phyloP scores from a whole-genome alignment of 2,113 vertebrate genomes.

The Nematolebias whitei region DNA sequence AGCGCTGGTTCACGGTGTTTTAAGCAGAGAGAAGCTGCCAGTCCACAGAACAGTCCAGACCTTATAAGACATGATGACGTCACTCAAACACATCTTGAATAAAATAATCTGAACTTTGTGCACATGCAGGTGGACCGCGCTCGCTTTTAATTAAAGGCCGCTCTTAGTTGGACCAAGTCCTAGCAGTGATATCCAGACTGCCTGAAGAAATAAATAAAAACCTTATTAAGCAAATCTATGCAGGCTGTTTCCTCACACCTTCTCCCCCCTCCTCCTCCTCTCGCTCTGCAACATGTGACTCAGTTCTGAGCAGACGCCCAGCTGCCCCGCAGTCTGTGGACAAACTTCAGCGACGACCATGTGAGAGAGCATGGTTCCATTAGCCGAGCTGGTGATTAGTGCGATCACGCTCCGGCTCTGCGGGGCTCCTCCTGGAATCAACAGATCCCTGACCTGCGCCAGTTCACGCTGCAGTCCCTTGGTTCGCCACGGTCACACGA shows the following conservation, averaged over 20 bases:
- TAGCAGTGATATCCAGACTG: slow-evolving; percentile 8
- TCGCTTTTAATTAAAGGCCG: too few relatives aligned
- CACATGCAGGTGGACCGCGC: too few relatives aligned
- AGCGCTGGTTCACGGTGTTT: too few relatives aligned
- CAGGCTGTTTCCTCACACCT: slow-evolving; percentile 9
- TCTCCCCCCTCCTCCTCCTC: slow-evolving; percentile 30
- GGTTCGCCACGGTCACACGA: background rate
- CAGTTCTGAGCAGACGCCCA: slow-evolving; percentile 54
- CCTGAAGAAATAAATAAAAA: slow-evolving; percentile 26
- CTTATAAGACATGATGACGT: too few relatives aligned
- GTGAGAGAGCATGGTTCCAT: slow-evolving; percentile 32
- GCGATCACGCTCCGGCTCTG: slow-evolving; percentile 40
- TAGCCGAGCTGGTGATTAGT: slow-evolving; percentile 13
- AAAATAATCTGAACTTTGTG: too few relatives aligned
- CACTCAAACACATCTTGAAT: too few relatives aligned
- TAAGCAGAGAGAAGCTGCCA: too few relatives aligned
- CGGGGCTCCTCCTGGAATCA: slow-evolving; percentile 25
- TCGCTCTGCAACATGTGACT: slow-evolving; percentile 50
- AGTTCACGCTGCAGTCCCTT: background rate
- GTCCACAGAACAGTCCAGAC: too few relatives aligned
- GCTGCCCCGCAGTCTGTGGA: slow-evolving; percentile 50
- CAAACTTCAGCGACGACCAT: slow-evolving; percentile 15
- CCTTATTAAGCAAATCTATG: slow-evolving; percentile 45
- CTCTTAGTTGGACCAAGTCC: slow-evolving; percentile 27
- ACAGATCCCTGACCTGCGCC: slow-evolving; percentile 11